phyloP scores from a whole-genome alignment of 2,797 vertebrate genomes.

The Diplodus sargus region DNA sequence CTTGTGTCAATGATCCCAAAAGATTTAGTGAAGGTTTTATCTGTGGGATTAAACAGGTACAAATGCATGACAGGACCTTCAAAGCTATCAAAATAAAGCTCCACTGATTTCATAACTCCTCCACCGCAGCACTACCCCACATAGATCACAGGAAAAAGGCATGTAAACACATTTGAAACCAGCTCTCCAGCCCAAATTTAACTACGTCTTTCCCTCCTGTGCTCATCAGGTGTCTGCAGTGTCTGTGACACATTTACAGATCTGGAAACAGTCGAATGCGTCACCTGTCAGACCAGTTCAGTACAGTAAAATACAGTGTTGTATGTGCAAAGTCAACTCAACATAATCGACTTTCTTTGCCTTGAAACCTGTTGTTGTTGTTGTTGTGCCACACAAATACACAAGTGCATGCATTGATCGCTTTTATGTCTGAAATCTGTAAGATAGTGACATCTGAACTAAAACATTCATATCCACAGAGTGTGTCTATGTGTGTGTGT shows the following conservation, averaged over 20 bases:
- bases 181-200: background rate
- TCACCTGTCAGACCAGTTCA: background rate
- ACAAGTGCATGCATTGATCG: slow-evolving; percentile 66
- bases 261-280: slow-evolving; percentile 12
- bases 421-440: slow-evolving; percentile 43
- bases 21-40: background rate
- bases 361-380: slow-evolving; percentile 27
- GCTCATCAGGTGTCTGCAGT: slow-evolving; percentile 10
- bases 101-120: slow-evolving; percentile 24
- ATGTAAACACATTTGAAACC: slow-evolving; percentile 24
- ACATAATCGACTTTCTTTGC: slow-evolving; percentile 22
- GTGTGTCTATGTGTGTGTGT: slow-evolving; percentile 37
- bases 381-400: slow-evolving; percentile 48
- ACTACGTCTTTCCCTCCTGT: background rate
- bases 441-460: slow-evolving; percentile 54
- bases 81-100: slow-evolving; percentile 25
- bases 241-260: slow-evolving; percentile 10
- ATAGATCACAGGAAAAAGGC: slow-evolving; percentile 13
- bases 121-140: slow-evolving; percentile 11
- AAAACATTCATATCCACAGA: slow-evolving; percentile 66
- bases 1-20: slow-evolving; percentile 8
- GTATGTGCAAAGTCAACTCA: slow-evolving; percentile 57
- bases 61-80: background rate
- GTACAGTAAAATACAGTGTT: slow-evolving; percentile 44
- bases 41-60: slow-evolving; percentile 3